Evolutionary conservation across 2,113 vertebrate genomes (phyloP).

Genomic region (Pagrus major): DNA sequence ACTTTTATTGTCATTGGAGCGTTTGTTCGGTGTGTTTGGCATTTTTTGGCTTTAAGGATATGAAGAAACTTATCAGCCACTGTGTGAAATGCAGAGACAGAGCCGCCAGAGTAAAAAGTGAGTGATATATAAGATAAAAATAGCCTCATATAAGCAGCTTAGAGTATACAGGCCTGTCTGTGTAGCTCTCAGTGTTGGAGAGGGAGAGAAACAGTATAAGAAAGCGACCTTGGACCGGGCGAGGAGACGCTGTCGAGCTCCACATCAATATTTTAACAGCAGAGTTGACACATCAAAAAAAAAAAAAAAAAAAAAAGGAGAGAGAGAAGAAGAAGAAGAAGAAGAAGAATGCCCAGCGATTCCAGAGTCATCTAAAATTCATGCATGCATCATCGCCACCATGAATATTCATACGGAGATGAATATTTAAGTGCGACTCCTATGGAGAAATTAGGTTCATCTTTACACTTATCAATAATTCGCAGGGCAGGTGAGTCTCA

Average conservation of each 20-base stretch:
- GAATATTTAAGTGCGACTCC: conserved; percentile 79
- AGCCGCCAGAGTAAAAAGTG: not conserved
- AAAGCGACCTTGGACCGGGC: conserved; percentile 66
- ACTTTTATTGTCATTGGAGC: not conserved
- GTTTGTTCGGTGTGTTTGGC: not conserved
- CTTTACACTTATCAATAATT: conserved; percentile 82
- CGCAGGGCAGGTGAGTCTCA: conserved; percentile 75
- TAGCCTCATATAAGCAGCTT: not conserved
- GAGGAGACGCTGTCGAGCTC: conserved; percentile 68
- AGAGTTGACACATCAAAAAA: conserved; percentile 79
- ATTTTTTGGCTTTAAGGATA: not conserved
- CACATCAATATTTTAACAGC: conserved; percentile 79
- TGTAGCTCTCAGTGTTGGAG: conserved; percentile 11
- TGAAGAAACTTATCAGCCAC: not conserved
- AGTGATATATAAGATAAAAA: not conserved
- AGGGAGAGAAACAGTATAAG: conserved; percentile 34
- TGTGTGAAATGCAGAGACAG: not conserved
- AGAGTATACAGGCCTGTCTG: conserved; percentile 20
- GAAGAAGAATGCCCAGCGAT: conserved; percentile 62
- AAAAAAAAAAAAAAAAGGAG: not conserved
- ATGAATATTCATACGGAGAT: conserved; percentile 82
- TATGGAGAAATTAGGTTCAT: conserved; percentile 80
- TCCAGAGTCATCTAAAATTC: conserved; percentile 77
- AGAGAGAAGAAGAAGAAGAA: conserved; percentile 7
- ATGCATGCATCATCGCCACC: conserved; percentile 71